These are phyloP conservation scores for Aphyosemion australe DNA, from an alignment of 2,113 vertebrate species.

Conservation along the genomic window DNA sequence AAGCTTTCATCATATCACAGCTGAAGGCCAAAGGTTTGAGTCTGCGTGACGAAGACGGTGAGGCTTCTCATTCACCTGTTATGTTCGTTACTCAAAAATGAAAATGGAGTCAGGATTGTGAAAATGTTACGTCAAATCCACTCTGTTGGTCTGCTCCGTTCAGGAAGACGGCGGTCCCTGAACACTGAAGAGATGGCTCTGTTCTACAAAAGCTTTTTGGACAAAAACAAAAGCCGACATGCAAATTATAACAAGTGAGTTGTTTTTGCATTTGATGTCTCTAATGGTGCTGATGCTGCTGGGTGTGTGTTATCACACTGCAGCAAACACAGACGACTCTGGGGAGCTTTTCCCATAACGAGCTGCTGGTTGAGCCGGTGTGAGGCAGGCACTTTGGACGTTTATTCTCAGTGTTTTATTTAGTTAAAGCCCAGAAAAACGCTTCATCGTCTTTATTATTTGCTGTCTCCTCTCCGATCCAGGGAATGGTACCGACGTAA, in stretches of 20 bases:
- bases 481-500: conserved; percentile 94
- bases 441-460: no score
- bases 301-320: background rate
- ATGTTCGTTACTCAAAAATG: background rate
- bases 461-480: background rate
- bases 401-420: no score
- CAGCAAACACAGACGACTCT: no score
- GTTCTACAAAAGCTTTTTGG: conserved; percentile 93
- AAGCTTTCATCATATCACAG: conserved; percentile 83
- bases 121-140: background rate
- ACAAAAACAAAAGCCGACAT: conserved; percentile 87
- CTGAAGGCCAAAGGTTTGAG: conserved; percentile 83
- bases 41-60: conserved; percentile 82
- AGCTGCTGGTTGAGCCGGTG: no score
- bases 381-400: no score
- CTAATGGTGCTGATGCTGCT: background rate
- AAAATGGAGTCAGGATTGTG: no score
- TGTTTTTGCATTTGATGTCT: background rate
- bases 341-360: no score
- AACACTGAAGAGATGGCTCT: conserved; percentile 91
- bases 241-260: conserved; percentile 91
- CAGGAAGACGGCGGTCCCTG: conserved; percentile 84
- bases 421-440: no score
- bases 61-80: conserved; percentile 35
- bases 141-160: conserved; percentile 1